A percentile compares a stretch with the other conserved stretches of the same genome.
These are phyloP conservation scores for Dryocosmus kuriphilus DNA, from an alignment of 2,888 invertebrate species.

Conservation along the genomic window DNA sequence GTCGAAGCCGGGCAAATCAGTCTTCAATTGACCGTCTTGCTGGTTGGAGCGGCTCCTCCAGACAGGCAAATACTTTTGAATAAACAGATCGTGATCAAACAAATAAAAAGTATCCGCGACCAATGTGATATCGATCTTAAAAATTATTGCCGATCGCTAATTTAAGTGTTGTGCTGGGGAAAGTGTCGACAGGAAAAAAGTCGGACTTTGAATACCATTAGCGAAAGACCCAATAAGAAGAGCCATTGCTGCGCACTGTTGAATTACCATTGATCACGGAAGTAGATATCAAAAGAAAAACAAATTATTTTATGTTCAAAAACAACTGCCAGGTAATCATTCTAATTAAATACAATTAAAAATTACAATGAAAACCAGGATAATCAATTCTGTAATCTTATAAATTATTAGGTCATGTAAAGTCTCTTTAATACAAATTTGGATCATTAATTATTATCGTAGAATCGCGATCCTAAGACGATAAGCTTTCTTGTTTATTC, in stretches of 20 bases:
- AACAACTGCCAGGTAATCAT: slow-evolving; percentile 6
- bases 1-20: slow-evolving; percentile 31
- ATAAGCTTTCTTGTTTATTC: neutral
- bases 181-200: slow-evolving; percentile 8
- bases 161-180: slow-evolving; percentile 35
- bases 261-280: slow-evolving; percentile 1
- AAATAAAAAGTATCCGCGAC: neutral
- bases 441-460: neutral
- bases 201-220: slow-evolving; percentile 14
- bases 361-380: neutral
- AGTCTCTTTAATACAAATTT: too few relatives aligned
- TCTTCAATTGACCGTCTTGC: slow-evolving; percentile 24
- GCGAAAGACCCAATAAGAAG: slow-evolving; percentile 16
- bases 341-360: neutral
- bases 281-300: neutral
- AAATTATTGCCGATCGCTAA: slow-evolving; percentile 20
- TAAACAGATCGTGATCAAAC: slow-evolving; percentile 4
- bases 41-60: slow-evolving; percentile 19
- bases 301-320: neutral
- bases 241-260: slow-evolving; percentile 25
- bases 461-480: neutral
- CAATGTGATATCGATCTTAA: neutral
- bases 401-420: neutral
- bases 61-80: neutral
- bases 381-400: neutral